phyloP scores from a whole-genome alignment of 2,797 vertebrate species.

The Sebastes cheni region DNA sequence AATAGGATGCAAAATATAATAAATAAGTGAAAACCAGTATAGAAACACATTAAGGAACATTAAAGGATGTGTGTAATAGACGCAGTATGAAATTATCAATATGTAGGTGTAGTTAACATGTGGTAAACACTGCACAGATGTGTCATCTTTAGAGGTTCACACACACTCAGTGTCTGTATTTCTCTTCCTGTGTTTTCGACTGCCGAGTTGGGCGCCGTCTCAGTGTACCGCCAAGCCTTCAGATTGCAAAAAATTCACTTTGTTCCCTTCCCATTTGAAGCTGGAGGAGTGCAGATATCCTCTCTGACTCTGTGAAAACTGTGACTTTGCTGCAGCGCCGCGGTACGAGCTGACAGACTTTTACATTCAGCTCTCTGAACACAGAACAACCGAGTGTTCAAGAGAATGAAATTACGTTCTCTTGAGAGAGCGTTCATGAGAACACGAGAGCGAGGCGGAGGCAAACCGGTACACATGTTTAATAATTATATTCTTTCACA shows the following conservation, averaged over 20 bases:
- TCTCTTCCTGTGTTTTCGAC: conserved; percentile 32
- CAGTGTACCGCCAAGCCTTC: conserved; percentile 35
- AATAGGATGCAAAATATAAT: conserved; percentile 39
- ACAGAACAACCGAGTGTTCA: conserved; percentile 50
- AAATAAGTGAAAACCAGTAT: conserved; percentile 42
- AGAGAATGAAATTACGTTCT: conserved; percentile 40
- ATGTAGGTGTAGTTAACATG: conserved; percentile 40
- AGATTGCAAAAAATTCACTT: conserved; percentile 63
- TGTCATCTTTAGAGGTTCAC: conserved; percentile 28
- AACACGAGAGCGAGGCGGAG: conserved; percentile 5
- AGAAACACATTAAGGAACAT: conserved; percentile 39
- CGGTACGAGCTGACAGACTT: conserved; percentile 52
- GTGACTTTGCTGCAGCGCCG: conserved; percentile 42
- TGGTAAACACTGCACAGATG: conserved; percentile 18
- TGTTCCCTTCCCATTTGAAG: conserved; percentile 68
- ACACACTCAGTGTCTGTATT: conserved; percentile 10
- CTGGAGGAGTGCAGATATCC: conserved; percentile 48
- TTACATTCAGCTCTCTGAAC: conserved; percentile 55
- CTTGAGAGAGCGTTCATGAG: conserved; percentile 38
- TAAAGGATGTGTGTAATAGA: conserved; percentile 32
- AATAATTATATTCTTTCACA: conserved; percentile 38
- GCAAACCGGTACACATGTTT: conserved; percentile 27
- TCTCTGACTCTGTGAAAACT: conserved; percentile 54
- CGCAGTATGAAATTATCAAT: conserved; percentile 15
- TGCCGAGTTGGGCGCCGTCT: conserved; percentile 38